These are phyloP conservation scores for Dolomedes plantarius DNA, from an alignment of 2,888 invertebrate genomes.

Conservation along the genomic window DNA sequence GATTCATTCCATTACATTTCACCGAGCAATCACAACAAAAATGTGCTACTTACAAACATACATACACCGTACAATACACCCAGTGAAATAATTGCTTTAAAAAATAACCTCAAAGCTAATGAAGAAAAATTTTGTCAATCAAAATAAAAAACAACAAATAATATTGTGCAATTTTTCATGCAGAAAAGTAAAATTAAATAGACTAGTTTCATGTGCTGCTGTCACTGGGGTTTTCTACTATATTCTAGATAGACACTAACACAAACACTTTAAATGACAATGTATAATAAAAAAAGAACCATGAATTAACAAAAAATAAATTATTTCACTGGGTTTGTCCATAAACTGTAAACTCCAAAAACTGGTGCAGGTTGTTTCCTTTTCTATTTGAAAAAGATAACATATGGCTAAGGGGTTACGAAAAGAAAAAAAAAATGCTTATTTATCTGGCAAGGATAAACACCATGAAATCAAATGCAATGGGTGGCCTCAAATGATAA, in stretches of 20 bases:
- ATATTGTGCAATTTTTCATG: constrained; percentile 48
- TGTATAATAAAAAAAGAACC: neutral
- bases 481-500: constrained; percentile 57
- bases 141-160: constrained; percentile 6
- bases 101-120: neutral
- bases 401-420: neutral
- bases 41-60: constrained; percentile 62
- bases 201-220: constrained; percentile 57
- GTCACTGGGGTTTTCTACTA: constrained; percentile 39
- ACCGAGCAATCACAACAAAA: constrained; percentile 62
- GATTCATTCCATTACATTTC: constrained; percentile 39
- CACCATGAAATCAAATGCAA: constrained; percentile 35
- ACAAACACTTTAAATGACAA: constrained; percentile 1
- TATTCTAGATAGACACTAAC: constrained; percentile 8
- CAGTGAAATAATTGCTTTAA: constrained; percentile 63
- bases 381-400: constrained; percentile 14
- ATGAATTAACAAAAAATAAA: constrained; percentile 7
- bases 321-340: constrained; percentile 61
- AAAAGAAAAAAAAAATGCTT: constrained; percentile 26
- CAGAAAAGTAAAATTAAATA: constrained; percentile 39
- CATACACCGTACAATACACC: constrained; percentile 62
- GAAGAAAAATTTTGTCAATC: neutral
- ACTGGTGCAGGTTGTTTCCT: constrained; percentile 51
- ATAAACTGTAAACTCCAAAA: constrained; percentile 26
- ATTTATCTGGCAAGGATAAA: constrained; percentile 27